phyloP scores from a whole-genome alignment of 2,113 vertebrate species.

The Anthoscopus minutus region DNA sequence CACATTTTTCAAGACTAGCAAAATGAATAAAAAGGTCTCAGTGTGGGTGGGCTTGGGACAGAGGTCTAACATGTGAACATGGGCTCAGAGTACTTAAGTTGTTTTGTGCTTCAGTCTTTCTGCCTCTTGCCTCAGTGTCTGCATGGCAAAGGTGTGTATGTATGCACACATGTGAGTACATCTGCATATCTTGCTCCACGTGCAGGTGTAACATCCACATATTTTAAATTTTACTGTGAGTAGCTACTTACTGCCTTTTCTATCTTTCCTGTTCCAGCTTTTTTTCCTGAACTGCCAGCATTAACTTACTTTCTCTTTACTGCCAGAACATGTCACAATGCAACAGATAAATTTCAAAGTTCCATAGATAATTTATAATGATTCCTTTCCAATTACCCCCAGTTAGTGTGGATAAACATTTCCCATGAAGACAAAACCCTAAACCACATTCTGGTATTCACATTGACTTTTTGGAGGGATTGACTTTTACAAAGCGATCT shows the following conservation, averaged over 20 bases:
- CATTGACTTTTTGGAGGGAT: not conserved
- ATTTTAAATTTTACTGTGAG: not conserved
- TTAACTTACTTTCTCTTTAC: not conserved
- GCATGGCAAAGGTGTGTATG: accelerated
- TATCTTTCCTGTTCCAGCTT: not conserved
- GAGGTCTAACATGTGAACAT: not conserved
- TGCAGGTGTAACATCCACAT: accelerated
- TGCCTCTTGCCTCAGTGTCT: not conserved
- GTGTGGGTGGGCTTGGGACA: not conserved
- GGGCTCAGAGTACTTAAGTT: not conserved
- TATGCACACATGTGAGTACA: accelerated
- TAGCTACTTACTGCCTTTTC: not conserved
- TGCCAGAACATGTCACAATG: not conserved
- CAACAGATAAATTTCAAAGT: not conserved
- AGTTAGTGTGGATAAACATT: not conserved
- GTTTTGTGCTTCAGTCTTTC: not conserved
- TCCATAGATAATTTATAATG: not conserved
- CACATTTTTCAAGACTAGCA: not conserved
- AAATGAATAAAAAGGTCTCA: not conserved
- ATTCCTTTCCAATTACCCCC: not conserved
- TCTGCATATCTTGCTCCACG: not conserved
- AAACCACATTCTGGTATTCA: not conserved
- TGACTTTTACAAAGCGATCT: not conserved
- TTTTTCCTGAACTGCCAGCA: not conserved
- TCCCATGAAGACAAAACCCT: not conserved